Conservation (phyloP, 2,113 vertebrate species). For the Fregetta grallaria region DNA sequence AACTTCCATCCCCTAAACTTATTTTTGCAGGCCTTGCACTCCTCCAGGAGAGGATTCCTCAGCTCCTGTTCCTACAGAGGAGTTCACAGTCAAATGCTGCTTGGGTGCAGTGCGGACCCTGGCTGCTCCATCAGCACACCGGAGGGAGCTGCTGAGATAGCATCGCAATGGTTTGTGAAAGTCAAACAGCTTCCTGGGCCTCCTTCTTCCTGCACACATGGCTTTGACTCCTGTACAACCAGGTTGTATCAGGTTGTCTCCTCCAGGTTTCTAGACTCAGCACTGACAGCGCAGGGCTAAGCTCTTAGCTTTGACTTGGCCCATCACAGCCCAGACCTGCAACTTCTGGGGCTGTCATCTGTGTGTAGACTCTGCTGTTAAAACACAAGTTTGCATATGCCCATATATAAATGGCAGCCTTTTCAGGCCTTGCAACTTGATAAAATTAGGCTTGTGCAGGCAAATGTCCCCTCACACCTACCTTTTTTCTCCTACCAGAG, state of each 20-base stretch:
- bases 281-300: not conserved
- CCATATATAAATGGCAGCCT: not conserved
- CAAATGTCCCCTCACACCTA: not conserved
- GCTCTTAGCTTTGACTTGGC: not conserved
- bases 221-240: not conserved
- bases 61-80: not conserved
- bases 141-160: not conserved
- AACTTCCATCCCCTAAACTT: not conserved
- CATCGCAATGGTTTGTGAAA: not conserved
- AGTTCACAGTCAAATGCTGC: not conserved
- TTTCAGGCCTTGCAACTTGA: not conserved
- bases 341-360: not conserved
- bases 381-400: not conserved
- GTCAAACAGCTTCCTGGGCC: not conserved
- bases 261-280: not conserved
- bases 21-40: not conserved
- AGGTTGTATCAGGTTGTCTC: not conserved
- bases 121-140: not conserved
- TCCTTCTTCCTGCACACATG: not conserved
- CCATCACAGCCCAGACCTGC: not conserved
- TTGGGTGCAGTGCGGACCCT: rapidly evolving
- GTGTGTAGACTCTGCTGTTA: not conserved
- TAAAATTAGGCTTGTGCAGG: not conserved
- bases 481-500: not conserved
- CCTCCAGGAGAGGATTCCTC: not conserved